Percentiles rank a stretch among this genome's conserved stretches.
Evolutionary conservation across 2,888 invertebrate genomes (phyloP).

Genomic region (Aspidiotus rigidus): DNA sequence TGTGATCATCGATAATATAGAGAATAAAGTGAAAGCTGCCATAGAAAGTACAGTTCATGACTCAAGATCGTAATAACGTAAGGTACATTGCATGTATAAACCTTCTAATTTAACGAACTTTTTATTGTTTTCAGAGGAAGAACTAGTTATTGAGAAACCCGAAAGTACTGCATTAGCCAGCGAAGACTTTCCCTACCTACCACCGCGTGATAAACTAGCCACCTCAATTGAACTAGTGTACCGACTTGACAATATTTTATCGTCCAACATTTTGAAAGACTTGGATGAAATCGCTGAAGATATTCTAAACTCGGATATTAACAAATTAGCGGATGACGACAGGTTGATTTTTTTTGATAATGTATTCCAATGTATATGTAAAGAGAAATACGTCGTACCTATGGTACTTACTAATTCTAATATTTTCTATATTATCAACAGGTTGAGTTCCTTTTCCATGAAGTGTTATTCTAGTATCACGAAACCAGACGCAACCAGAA

Average conservation of each 20-base stretch:
- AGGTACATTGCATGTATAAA: background rate
- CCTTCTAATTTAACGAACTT: background rate
- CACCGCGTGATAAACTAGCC: constrained; percentile 14
- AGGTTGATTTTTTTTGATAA: background rate
- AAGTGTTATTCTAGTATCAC: background rate
- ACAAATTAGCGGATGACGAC: background rate
- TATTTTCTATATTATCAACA: background rate
- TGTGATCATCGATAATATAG: background rate
- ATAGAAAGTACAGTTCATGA: background rate
- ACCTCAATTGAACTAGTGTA: constrained; percentile 7
- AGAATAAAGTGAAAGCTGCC: constrained; percentile 7
- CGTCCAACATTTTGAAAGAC: background rate
- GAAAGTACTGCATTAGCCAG: background rate
- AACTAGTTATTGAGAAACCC: background rate
- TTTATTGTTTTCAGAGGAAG: background rate
- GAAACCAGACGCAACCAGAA: background rate
- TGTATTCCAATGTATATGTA: no score
- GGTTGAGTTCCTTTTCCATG: constrained; percentile 8
- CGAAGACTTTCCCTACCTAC: background rate
- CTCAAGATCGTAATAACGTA: background rate
- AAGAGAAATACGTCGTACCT: no score
- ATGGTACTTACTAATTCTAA: no score
- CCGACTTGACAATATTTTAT: background rate
- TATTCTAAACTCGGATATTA: background rate
- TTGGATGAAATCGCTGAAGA: constrained; percentile 3